A percentile compares a stretch with the other conserved stretches of the same genome.
These are phyloP conservation scores for Lissonota sp. DNA, from an alignment of 2,888 invertebrate species.

Conservation along the genomic window DNA sequence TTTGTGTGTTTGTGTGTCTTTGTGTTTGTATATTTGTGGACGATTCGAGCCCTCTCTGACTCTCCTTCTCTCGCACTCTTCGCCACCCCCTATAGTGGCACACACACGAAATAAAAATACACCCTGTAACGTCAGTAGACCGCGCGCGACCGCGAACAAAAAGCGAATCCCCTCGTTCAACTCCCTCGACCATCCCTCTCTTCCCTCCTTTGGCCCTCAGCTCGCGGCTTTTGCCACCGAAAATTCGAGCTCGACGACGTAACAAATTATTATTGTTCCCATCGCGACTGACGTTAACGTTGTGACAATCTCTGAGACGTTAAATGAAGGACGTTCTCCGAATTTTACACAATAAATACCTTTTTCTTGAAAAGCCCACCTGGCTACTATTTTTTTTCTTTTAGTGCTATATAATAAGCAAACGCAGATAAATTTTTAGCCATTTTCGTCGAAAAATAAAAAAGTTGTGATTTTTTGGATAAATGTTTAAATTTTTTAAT, in stretches of 20 bases:
- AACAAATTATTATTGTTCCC: slow-evolving; percentile 58
- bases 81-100: slow-evolving; percentile 45
- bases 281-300: slow-evolving; percentile 46
- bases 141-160: slow-evolving; percentile 59
- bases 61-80: slow-evolving; percentile 38
- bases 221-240: slow-evolving; percentile 56
- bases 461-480: not conserved
- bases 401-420: not conserved
- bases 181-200: slow-evolving; percentile 1
- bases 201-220: slow-evolving; percentile 14
- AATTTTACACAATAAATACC: too few relatives aligned
- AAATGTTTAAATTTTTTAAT: slow-evolving; percentile 34
- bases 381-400: too few relatives aligned
- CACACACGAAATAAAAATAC: slow-evolving; percentile 57
- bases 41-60: slow-evolving; percentile 59
- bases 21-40: slow-evolving; percentile 4
- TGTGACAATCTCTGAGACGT: slow-evolving; percentile 19
- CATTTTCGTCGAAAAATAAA: not conserved
- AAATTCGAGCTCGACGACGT: slow-evolving; percentile 60
- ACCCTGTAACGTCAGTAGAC: slow-evolving; percentile 44
- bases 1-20: slow-evolving; percentile 33
- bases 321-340: too few relatives aligned
- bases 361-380: too few relatives aligned
- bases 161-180: slow-evolving; percentile 30
- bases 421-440: not conserved